Base-by-base conservation (phyloP, 2,797 vertebrate species). In the Enteromius fasciolatus region DNA sequence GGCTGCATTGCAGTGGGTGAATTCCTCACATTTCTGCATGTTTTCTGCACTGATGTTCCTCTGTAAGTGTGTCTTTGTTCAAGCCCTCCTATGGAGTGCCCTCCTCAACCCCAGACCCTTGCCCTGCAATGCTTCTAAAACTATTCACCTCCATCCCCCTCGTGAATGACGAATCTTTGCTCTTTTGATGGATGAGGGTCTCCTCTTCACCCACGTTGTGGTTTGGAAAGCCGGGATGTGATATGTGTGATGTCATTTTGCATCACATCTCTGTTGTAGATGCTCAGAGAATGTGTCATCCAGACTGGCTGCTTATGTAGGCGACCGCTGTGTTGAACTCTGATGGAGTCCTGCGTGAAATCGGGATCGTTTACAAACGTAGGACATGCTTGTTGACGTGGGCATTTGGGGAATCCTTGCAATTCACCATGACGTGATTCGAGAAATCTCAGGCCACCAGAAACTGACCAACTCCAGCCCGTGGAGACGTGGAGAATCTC, bases 11-110 rank as follows among this genome's bases (percentile, higher is more conserved):
- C 91, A 90, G 91, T 86, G 89, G 89, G 91, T 89, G 92, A 93
- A 94, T 94, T 91, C 86, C 90, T 94, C 80, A 87, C 92, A 94
- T 94, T 92, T 92, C 93, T 93, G 86, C 82, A 84, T 90, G 91
- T 80, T 82, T 48, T 85, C 90, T 91, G 89, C 90, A 92, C 90
- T 92, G 88, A 88, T 28, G 63, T 88, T 84, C 74, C 70, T 84
- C 73, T 81, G 69, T 86, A 80, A 84, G 70, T 14, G n/a, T 11
- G 80, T 85, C 88, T 86, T 87, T 89, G 86, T 89, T 77, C 69
- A 50, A 31, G 70, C 81, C 84, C 84, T 80, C 86, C 86, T 82
- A 85, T 88, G 82, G 68, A 67, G 76, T 80, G 73, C 79, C 83
- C 82, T 86, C 79, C 84, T 85, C 83, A 85, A 84, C 87, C 83